Percentiles rank a stretch among this genome's conserved stretches.
phyloP scores from a whole-genome alignment of 2,113 vertebrate genomes.

The Caretta caretta region DNA sequence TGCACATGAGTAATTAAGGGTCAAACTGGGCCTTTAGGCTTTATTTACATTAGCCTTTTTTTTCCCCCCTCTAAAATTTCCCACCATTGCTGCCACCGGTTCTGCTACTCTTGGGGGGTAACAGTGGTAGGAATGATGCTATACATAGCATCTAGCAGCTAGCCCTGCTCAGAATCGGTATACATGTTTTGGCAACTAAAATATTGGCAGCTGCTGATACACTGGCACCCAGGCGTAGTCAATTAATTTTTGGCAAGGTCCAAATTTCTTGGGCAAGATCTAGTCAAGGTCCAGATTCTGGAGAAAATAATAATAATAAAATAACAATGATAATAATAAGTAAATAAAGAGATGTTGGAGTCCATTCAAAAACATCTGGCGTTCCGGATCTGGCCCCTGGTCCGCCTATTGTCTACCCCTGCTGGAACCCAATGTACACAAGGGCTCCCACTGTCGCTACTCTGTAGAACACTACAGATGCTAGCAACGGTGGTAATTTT shows the following conservation, averaged over 20 bases:
- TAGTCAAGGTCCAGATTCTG: no score
- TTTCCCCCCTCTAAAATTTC: not conserved
- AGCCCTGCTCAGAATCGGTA: not conserved
- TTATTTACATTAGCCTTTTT: not conserved
- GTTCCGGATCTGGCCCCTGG: no score
- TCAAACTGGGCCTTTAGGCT: not conserved
- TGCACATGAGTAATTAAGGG: not conserved
- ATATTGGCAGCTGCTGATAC: not conserved
- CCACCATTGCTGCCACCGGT: not conserved
- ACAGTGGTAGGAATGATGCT: not conserved
- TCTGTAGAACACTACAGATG: not conserved
- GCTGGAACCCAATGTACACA: not conserved
- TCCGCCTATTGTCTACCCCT: no score
- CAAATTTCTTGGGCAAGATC: no score
- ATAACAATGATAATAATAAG: no score
- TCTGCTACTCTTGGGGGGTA: not conserved
- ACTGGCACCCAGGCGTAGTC: not conserved
- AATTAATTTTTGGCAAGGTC: no score
- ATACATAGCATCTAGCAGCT: not conserved
- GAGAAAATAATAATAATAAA: no score
- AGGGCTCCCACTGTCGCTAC: not conserved
- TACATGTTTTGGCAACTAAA: not conserved
- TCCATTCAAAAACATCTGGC: no score
- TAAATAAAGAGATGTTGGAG: no score
- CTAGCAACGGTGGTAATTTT: not conserved